Conservation (phyloP, 2,797 vertebrate genomes). For the Peromyscus melanophrys region DNA sequence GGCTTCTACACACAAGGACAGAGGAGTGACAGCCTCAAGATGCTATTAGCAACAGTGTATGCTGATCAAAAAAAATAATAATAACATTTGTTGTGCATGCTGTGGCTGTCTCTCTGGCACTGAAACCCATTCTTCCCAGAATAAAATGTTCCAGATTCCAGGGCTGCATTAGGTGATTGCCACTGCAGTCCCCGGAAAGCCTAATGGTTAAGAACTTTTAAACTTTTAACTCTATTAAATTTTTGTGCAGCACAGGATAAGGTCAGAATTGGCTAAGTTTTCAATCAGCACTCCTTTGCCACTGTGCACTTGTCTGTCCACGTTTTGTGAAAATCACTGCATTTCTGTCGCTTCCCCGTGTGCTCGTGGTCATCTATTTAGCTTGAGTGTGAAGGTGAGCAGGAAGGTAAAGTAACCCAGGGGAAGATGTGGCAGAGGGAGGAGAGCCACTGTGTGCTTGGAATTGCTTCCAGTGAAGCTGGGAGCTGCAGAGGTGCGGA, state of each 20-base stretch:
- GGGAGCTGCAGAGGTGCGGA: accelerated
- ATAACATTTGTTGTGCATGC: neutral
- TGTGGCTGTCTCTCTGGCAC: neutral
- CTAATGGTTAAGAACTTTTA: neutral
- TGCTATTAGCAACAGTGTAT: accelerated
- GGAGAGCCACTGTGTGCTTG: neutral
- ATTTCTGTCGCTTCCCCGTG: neutral
- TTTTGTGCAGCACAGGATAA: neutral
- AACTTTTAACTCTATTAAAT: neutral
- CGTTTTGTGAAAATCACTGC: neutral
- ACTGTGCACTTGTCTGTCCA: neutral
- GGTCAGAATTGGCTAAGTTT: neutral
- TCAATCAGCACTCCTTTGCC: neutral
- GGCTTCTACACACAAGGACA: neutral
- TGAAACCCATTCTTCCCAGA: neutral
- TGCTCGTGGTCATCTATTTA: neutral
- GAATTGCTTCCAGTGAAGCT: neutral
- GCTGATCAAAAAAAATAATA: neutral
- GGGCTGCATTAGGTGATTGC: accelerated
- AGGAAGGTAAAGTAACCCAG: neutral
- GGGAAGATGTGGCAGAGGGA: neutral
- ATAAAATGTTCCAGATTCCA: neutral
- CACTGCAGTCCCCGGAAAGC: neutral
- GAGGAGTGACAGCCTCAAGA: neutral
- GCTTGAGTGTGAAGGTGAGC: neutral